Percentiles rank a stretch among this genome's conserved stretches.
These are phyloP conservation scores for Drosophila funebris DNA, from an alignment of 1,140 invertebrate genomes.

Conservation along the genomic window DNA sequence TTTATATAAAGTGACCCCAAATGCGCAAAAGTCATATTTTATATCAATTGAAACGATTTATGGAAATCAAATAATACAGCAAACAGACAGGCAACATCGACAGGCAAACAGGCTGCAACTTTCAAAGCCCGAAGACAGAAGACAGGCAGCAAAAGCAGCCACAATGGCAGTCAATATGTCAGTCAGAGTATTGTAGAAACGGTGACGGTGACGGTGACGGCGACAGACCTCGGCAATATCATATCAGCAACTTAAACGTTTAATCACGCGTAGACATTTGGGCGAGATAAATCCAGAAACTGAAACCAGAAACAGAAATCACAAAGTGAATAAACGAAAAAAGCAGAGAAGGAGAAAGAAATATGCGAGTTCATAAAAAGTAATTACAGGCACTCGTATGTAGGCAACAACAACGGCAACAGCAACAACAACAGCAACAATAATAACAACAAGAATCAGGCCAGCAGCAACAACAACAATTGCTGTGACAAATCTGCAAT, in stretches of 20 bases:
- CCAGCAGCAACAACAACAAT: constrained; percentile 57
- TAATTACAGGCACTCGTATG: constrained; percentile 72
- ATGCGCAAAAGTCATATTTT: constrained; percentile 8
- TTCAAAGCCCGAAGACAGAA: constrained; percentile 24
- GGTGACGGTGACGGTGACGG: constrained; percentile 19
- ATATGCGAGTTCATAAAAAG: constrained; percentile 60
- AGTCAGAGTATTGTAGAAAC: constrained; percentile 21
- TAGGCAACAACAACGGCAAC: constrained; percentile 52
- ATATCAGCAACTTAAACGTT: constrained; percentile 78
- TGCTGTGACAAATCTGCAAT: constrained; percentile 81
- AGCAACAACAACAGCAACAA: constrained; percentile 45
- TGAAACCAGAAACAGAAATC: constrained; percentile 8
- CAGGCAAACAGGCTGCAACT: constrained; percentile 33
- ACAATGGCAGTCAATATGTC: constrained; percentile 51
- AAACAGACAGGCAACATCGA: constrained; percentile 45
- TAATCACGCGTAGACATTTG: constrained; percentile 78
- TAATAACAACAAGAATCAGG: constrained; percentile 66
- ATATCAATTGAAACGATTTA: constrained; percentile 33
- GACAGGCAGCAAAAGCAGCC: constrained; percentile 28
- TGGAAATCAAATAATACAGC: constrained; percentile 16
- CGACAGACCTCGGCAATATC: constrained; percentile 59
- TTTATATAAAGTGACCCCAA: too few relatives aligned
- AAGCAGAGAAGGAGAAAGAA: constrained; percentile 6
- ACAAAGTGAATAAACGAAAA: constrained; percentile 17
- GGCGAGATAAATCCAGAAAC: constrained; percentile 59